phyloP scores from a whole-genome alignment of 2,888 invertebrate species.

The Pardosa pseudoannulata region DNA sequence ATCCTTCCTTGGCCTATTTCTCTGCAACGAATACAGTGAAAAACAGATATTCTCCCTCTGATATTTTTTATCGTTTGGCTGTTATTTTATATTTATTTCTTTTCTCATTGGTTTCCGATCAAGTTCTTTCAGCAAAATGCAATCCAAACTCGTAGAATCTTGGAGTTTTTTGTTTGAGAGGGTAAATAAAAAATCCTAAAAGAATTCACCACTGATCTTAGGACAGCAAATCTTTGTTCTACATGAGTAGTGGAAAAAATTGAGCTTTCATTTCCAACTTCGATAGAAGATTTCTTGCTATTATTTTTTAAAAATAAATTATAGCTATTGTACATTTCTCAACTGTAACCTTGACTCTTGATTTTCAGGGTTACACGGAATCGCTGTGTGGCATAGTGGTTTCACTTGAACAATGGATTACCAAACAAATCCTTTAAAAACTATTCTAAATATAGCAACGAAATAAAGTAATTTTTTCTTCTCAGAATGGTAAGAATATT shows the following conservation, averaged over 20 bases:
- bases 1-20: constrained; percentile 18
- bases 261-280: background rate
- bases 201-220: too few relatives aligned
- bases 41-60: background rate
- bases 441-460: too few relatives aligned
- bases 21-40: background rate
- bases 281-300: background rate
- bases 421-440: too few relatives aligned
- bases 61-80: background rate
- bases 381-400: background rate
- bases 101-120: background rate
- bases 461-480: too few relatives aligned
- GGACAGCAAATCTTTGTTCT: background rate
- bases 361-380: background rate
- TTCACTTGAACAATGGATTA: too few relatives aligned
- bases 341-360: constrained; percentile 12
- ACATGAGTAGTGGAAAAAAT: background rate
- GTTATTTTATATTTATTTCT: background rate
- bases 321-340: background rate
- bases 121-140: background rate
- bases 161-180: background rate
- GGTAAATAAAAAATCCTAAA: too few relatives aligned
- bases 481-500: too few relatives aligned
- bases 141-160: background rate
- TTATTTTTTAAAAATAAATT: background rate